Evolutionary conservation across 2,888 invertebrate species (phyloP).

Genomic region (Augochlorella aurata): DNA sequence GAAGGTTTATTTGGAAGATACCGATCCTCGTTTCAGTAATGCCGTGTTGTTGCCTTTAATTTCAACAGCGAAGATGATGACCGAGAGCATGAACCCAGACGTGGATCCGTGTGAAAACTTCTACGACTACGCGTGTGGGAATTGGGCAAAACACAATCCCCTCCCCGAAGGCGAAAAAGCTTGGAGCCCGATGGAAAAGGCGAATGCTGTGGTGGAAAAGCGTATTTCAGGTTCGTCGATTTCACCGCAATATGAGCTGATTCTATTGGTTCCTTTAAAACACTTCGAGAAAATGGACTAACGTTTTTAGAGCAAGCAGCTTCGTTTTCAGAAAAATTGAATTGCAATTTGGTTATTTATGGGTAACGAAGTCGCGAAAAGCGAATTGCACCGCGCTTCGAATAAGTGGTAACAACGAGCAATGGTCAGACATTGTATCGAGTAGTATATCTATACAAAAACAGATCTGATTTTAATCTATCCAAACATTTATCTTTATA

Average conservation of each 20-base stretch:
- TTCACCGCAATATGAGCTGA: not conserved
- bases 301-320: not conserved
- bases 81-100: constrained; percentile 58
- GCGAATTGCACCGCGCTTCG: not conserved
- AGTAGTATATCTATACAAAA: not conserved
- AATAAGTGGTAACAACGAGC: not conserved
- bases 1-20: not conserved
- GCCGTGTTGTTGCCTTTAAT: not conserved
- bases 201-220: not conserved
- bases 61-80: constrained; percentile 33
- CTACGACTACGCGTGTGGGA: constrained; percentile 69
- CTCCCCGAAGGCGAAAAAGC: constrained; percentile 53
- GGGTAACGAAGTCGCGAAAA: not conserved
- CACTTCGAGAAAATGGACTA: not conserved
- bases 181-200: constrained; percentile 55
- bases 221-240: constrained; percentile 39
- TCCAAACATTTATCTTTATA: too few relatives aligned
- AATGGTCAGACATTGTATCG: not conserved
- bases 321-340: not conserved
- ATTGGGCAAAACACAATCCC: constrained; percentile 57
- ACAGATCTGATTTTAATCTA: not conserved
- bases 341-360: not conserved
- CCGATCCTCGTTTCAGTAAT: not conserved
- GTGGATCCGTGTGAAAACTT: constrained; percentile 70
- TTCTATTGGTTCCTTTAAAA: not conserved